A percentile compares a stretch with the other conserved stretches of the same genome.
phyloP scores from a whole-genome alignment of 2,888 invertebrate genomes.

The Biston stratarius region DNA sequence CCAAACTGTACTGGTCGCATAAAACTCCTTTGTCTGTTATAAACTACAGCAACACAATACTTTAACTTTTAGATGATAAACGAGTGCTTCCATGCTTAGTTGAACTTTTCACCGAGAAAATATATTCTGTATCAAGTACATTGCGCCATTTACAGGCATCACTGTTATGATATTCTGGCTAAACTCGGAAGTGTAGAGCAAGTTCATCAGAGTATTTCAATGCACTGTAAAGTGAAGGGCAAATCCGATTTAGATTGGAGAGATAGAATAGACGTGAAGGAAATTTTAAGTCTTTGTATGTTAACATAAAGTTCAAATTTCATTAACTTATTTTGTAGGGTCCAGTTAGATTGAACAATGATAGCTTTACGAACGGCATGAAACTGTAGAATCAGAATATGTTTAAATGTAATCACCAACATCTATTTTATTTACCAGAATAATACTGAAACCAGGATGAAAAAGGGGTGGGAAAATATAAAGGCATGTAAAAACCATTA shows the following conservation, averaged over 20 bases:
- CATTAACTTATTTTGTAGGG: slow-evolving; percentile 18
- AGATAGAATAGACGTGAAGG: slow-evolving; percentile 78
- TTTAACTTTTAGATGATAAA: slow-evolving; percentile 69
- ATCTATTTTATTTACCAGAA: too few relatives aligned
- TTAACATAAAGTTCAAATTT: slow-evolving; percentile 67
- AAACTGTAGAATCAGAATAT: too few relatives aligned
- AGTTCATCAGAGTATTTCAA: slow-evolving; percentile 43
- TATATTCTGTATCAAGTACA: slow-evolving; percentile 52
- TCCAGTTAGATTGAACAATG: slow-evolving; percentile 13
- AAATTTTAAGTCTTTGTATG: slow-evolving; percentile 65
- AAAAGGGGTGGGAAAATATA: too few relatives aligned
- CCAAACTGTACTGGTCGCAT: too few relatives aligned
- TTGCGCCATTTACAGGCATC: slow-evolving; percentile 50
- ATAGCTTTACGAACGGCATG: not conserved
- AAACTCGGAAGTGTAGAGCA: slow-evolving; percentile 51
- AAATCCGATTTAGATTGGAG: slow-evolving; percentile 75
- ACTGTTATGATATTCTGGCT: slow-evolving; percentile 25
- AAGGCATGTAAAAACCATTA: too few relatives aligned
- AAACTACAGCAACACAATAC: too few relatives aligned
- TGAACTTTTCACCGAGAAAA: slow-evolving; percentile 14
- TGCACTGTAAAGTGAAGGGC: slow-evolving; percentile 43
- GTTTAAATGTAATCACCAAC: too few relatives aligned
- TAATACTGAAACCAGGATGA: too few relatives aligned
- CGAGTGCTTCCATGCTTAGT: slow-evolving; percentile 64
- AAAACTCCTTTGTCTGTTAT: too few relatives aligned